Conservation (phyloP, 2,113 vertebrate genomes). For the Corydoras sp. region DNA sequence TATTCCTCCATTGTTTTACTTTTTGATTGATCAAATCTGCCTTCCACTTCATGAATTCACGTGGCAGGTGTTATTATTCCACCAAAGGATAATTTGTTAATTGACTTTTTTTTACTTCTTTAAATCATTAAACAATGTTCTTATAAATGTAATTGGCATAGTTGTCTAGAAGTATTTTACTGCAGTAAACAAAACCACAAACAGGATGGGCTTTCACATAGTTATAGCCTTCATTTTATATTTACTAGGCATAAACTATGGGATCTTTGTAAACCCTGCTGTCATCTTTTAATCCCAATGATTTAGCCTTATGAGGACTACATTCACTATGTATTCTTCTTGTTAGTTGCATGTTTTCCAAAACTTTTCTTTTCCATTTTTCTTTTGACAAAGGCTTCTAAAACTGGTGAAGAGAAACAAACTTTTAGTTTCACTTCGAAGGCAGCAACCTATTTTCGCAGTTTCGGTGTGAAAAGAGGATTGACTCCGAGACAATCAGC, state of each 20-base stretch:
- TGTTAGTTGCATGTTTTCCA: slow-evolving; percentile 12
- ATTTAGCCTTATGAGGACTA: slow-evolving; percentile 37
- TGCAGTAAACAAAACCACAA: no score
- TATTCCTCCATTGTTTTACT: no score
- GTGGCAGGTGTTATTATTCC: no score
- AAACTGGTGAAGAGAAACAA: slow-evolving; percentile 20
- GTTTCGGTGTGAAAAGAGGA: neutral
- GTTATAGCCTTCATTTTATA: neutral
- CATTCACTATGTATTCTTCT: slow-evolving; percentile 28
- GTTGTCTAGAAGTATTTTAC: no score
- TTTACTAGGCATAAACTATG: neutral
- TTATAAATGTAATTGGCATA: neutral
- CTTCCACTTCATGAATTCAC: no score
- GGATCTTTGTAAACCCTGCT: neutral
- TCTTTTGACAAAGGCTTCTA: slow-evolving; percentile 30
- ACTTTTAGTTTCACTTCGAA: neutral
- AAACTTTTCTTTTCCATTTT: slow-evolving; percentile 11
- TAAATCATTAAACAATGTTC: neutral
- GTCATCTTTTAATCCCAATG: slow-evolving; percentile 40
- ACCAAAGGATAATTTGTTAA: no score
- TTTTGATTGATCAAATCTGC: no score
- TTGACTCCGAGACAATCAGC: slow-evolving; percentile 11
- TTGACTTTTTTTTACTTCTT: no score
- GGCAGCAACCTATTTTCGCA: slow-evolving; percentile 25
- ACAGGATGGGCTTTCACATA: no score